Evolutionary conservation across 1,140 invertebrate genomes (phyloP).

Genomic region (Oreohelix idahoensis): DNA sequence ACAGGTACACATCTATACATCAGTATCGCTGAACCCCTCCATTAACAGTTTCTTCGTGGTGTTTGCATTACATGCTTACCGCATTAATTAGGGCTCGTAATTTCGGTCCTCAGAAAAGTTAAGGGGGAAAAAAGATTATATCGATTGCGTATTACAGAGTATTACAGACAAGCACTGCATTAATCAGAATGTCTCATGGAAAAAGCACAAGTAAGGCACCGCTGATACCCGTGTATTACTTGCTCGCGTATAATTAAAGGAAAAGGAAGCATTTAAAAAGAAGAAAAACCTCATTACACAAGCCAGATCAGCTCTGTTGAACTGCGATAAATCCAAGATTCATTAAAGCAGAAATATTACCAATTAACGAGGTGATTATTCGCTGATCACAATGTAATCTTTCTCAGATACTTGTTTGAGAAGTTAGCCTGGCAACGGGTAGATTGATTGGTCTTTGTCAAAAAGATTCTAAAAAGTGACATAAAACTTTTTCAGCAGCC

Average conservation of each 20-base stretch:
- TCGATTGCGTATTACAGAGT: background rate
- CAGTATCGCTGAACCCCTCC: background rate
- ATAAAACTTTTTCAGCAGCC: too few relatives aligned
- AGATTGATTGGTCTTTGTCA: too few relatives aligned
- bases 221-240: too few relatives aligned
- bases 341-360: too few relatives aligned
- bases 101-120: background rate
- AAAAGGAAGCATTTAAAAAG: background rate
- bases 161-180: background rate
- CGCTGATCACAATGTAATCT: too few relatives aligned
- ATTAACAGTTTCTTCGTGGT: background rate
- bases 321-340: too few relatives aligned
- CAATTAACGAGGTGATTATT: too few relatives aligned
- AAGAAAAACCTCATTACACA: background rate
- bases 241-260: too few relatives aligned
- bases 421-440: too few relatives aligned
- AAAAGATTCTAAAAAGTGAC: too few relatives aligned
- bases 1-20: background rate
- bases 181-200: background rate
- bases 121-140: background rate
- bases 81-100: background rate
- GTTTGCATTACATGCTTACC: background rate
- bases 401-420: too few relatives aligned
- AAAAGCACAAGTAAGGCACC: background rate
- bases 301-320: background rate